Evolutionary conservation across 2,888 invertebrate genomes (phyloP).

Genomic region (Cenopis cana): DNA sequence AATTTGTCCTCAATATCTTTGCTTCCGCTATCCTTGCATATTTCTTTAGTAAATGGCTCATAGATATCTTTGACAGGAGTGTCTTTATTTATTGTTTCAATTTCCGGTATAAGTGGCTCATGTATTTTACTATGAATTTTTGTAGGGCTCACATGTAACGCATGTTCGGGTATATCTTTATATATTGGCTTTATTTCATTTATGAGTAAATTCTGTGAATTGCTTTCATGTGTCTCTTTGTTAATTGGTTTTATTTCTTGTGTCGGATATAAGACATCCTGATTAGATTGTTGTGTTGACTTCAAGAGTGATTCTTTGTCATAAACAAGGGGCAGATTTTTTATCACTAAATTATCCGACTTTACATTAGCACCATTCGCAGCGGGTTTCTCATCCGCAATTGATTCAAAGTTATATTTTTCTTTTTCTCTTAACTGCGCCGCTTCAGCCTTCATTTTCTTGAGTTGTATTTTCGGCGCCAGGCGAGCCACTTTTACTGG

Average conservation of each 20-base stretch:
- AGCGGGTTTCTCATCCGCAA: slow-evolving; percentile 45
- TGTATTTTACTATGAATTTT: neutral
- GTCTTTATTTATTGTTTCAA: slow-evolving; percentile 56
- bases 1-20: slow-evolving; percentile 10
- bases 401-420: slow-evolving; percentile 47
- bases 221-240: slow-evolving; percentile 50
- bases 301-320: slow-evolving; percentile 28
- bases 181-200: slow-evolving; percentile 20
- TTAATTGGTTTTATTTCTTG: slow-evolving; percentile 68
- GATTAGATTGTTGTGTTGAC: slow-evolving; percentile 46
- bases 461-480: slow-evolving; percentile 82
- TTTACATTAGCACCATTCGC: slow-evolving; percentile 40
- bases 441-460: slow-evolving; percentile 81
- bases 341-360: slow-evolving; percentile 21
- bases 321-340: slow-evolving; percentile 16
- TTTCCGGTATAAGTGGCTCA: slow-evolving; percentile 1
- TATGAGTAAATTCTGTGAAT: slow-evolving; percentile 11
- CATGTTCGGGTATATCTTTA: slow-evolving; percentile 8
- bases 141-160: neutral
- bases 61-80: slow-evolving; percentile 43
- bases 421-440: slow-evolving; percentile 70
- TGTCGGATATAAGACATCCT: slow-evolving; percentile 67
- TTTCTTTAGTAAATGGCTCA: slow-evolving; percentile 15
- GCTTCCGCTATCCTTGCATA: slow-evolving; percentile 4
- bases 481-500: slow-evolving; percentile 83